These are phyloP conservation scores for Phorcus lineatus DNA, from an alignment of 2,888 invertebrate genomes.

Conservation along the genomic window DNA sequence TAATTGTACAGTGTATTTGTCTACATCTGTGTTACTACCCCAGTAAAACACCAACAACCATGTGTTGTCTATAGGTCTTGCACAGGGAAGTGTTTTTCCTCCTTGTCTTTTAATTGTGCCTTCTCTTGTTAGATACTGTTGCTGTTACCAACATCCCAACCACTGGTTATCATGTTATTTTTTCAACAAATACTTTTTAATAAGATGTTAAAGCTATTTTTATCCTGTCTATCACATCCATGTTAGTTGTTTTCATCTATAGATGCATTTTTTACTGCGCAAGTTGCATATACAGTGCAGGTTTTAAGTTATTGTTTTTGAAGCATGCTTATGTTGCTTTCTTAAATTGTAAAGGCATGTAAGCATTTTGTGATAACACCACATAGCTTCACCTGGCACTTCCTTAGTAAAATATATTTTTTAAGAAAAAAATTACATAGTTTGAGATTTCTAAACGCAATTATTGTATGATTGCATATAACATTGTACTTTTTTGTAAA, in stretches of 20 bases:
- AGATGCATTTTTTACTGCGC: constrained; percentile 6
- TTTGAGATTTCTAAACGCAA: constrained; percentile 5
- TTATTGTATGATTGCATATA: constrained; percentile 21
- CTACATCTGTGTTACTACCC: not conserved
- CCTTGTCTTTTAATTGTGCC: constrained; percentile 17
- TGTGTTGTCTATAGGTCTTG: constrained; percentile 10
- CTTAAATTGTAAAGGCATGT: not conserved
- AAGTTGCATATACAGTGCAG: not conserved
- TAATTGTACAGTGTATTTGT: not conserved
- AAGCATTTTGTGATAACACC: constrained; percentile 16
- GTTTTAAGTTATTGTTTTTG: constrained; percentile 2
- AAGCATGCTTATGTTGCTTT: constrained; percentile 16
- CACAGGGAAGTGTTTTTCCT: constrained; percentile 9
- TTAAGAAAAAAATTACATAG: constrained; percentile 14
- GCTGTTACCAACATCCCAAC: constrained; percentile 1
- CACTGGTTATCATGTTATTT: constrained; percentile 17
- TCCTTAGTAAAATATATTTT: constrained; percentile 11
- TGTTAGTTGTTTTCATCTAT: constrained; percentile 20
- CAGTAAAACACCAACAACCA: not conserved
- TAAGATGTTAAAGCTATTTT: constrained; percentile 6
- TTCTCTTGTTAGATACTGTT: constrained; percentile 15
- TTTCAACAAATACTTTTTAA: constrained; percentile 14
- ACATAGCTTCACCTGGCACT: constrained; percentile 9
- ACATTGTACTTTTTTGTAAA: constrained; percentile 16
- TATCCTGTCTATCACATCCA: not conserved